Evolutionary conservation across 2,888 invertebrate genomes (phyloP).

Genomic region (Ellobium chinense): DNA sequence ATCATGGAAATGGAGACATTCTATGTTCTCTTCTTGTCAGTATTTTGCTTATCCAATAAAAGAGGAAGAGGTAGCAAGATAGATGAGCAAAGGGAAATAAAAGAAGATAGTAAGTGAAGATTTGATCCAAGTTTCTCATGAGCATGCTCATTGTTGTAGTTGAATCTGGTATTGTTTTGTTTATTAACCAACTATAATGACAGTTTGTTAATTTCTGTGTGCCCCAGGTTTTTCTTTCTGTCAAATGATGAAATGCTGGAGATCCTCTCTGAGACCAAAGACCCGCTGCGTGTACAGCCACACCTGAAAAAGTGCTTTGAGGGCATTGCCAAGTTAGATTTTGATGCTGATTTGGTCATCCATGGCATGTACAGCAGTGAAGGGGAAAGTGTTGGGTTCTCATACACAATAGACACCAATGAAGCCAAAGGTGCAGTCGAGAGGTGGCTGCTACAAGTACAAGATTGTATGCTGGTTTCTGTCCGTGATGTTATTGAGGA

Average conservation of each 20-base stretch:
- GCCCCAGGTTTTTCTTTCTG: constrained; percentile 79
- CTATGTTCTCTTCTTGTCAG: too few relatives aligned
- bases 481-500: constrained; percentile 84
- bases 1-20: too few relatives aligned
- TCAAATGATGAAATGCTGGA: constrained; percentile 80
- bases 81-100: too few relatives aligned
- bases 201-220: too few relatives aligned
- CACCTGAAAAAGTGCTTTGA: constrained; percentile 80
- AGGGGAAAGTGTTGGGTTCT: constrained; percentile 86
- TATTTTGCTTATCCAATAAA: too few relatives aligned
- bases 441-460: constrained; percentile 90
- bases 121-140: too few relatives aligned
- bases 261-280: constrained; percentile 79
- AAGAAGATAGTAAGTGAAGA: too few relatives aligned
- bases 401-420: constrained; percentile 88
- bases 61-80: too few relatives aligned
- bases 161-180: too few relatives aligned
- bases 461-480: constrained; percentile 88
- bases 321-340: constrained; percentile 92
- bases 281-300: constrained; percentile 79
- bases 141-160: too few relatives aligned
- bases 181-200: too few relatives aligned
- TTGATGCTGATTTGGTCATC: constrained; percentile 91
- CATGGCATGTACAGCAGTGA: constrained; percentile 91
- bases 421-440: constrained; percentile 90